Evolutionary conservation across 2,888 invertebrate species (phyloP).

Genomic region (Camponotus fellah): DNA sequence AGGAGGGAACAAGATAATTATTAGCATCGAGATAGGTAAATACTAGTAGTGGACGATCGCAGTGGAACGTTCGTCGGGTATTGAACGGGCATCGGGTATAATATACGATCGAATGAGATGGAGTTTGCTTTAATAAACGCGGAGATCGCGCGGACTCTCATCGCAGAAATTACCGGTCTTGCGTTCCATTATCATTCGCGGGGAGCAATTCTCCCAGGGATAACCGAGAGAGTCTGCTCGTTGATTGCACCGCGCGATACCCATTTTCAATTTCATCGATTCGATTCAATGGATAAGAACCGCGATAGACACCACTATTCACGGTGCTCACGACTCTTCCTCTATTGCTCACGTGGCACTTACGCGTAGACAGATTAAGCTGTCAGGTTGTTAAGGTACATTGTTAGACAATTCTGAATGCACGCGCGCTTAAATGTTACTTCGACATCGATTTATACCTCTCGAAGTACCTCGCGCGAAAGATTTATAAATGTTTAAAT

Average conservation of each 20-base stretch:
- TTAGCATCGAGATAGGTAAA: constrained; percentile 11
- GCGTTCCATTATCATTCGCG: constrained; percentile 59
- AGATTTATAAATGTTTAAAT: constrained; percentile 18
- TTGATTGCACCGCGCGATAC: constrained; percentile 37
- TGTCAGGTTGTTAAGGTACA: constrained; percentile 39
- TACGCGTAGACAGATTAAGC: constrained; percentile 35
- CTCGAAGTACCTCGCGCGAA: neutral
- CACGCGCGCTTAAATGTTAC: constrained; percentile 6
- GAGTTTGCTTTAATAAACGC: constrained; percentile 43
- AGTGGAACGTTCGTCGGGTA: constrained; percentile 16
- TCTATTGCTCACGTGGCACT: neutral
- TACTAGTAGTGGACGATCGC: constrained; percentile 7
- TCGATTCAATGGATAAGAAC: constrained; percentile 27
- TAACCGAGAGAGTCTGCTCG: constrained; percentile 1
- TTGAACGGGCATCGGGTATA: neutral
- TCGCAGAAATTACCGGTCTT: constrained; percentile 48
- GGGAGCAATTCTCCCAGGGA: constrained; percentile 17
- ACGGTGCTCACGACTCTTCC: neutral
- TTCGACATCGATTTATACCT: constrained; percentile 9
- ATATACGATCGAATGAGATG: constrained; percentile 32
- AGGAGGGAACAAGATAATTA: constrained; percentile 32
- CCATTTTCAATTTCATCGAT: constrained; percentile 40
- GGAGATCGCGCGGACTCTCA: constrained; percentile 7
- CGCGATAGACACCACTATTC: constrained; percentile 34
- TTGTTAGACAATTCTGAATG: constrained; percentile 18